Evolutionary conservation across 2,888 invertebrate species (phyloP).

Genomic region (Trachelus troglodyta): DNA sequence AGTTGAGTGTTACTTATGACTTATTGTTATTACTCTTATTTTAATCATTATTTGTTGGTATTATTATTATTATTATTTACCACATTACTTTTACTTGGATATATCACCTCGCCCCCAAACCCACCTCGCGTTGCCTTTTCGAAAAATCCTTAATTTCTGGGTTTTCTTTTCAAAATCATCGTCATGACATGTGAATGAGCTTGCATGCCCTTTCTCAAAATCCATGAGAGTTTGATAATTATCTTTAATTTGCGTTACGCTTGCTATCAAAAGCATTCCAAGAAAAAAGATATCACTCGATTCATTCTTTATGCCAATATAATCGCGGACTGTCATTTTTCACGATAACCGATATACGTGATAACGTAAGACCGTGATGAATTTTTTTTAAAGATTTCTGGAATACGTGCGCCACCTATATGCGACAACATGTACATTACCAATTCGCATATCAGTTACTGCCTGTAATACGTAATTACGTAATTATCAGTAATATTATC

Average conservation of each 20-base stretch:
- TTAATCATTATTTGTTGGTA: constrained; percentile 9
- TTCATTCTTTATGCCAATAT: neutral
- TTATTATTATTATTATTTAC: constrained; percentile 15
- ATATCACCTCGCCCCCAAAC: constrained; percentile 26
- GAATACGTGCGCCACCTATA: neutral
- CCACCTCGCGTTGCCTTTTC: constrained; percentile 16
- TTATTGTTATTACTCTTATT: constrained; percentile 2
- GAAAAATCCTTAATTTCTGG: constrained; percentile 10
- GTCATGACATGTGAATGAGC: neutral
- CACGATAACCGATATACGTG: too few species aligned
- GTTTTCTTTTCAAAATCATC: neutral
- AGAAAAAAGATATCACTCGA: constrained; percentile 10
- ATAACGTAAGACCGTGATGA: neutral
- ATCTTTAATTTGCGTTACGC: constrained; percentile 31
- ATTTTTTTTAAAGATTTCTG: constrained; percentile 1
- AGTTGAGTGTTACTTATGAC: neutral
- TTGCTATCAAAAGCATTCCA: constrained; percentile 17
- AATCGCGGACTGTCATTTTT: neutral
- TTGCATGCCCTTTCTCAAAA: constrained; percentile 18
- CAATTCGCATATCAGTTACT: constrained; percentile 19
- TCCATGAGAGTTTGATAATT: constrained; percentile 12
- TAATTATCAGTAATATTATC: constrained; percentile 51
- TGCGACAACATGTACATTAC: neutral
- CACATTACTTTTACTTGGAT: constrained; percentile 21
- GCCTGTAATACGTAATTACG: constrained; percentile 48